A percentile compares a stretch with the other conserved stretches of the same genome.
phyloP scores from a whole-genome alignment of 2,888 invertebrate genomes.

The Papilio elwesi region DNA sequence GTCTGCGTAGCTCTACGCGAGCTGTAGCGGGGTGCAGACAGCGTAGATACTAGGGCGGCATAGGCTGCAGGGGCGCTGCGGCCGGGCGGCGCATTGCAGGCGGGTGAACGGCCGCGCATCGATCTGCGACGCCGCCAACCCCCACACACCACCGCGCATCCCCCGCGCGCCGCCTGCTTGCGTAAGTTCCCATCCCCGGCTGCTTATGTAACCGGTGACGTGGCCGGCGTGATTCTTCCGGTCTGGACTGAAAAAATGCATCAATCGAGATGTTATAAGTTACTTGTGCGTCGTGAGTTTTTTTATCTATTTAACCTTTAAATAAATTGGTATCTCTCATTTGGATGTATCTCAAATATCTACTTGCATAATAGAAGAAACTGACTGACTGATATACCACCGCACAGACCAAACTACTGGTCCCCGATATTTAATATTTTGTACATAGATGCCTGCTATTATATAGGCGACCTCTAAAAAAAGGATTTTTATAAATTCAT shows the following conservation, averaged over 20 bases:
- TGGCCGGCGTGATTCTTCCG: slow-evolving; percentile 70
- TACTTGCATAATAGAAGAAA: too few species aligned
- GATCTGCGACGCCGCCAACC: slow-evolving; percentile 60
- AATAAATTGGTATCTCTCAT: too few species aligned
- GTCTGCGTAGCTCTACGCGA: slow-evolving; percentile 29
- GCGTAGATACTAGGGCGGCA: slow-evolving; percentile 69
- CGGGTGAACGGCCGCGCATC: slow-evolving; percentile 83
- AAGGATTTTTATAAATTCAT: too few species aligned
- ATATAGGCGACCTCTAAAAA: too few species aligned
- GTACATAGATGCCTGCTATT: too few species aligned
- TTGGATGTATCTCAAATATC: too few species aligned
- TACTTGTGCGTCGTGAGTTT: neutral
- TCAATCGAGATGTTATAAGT: slow-evolving; percentile 20
- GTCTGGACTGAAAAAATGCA: slow-evolving; percentile 44
- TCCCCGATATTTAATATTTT: too few species aligned
- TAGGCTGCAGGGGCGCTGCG: slow-evolving; percentile 59
- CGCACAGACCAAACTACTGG: too few species aligned
- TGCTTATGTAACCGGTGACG: slow-evolving; percentile 79
- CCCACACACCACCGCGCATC: slow-evolving; percentile 43
- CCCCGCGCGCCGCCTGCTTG: slow-evolving; percentile 55
- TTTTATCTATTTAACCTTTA: too few species aligned
- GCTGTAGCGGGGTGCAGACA: slow-evolving; percentile 32
- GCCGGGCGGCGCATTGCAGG: slow-evolving; percentile 80
- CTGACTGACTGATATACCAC: too few species aligned
- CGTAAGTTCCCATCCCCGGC: slow-evolving; percentile 66